Evolutionary conservation across 2,888 invertebrate genomes (phyloP), one percentile per base, ranked within the genome.

Genomic region (Hermodice carunculata): DNA sequence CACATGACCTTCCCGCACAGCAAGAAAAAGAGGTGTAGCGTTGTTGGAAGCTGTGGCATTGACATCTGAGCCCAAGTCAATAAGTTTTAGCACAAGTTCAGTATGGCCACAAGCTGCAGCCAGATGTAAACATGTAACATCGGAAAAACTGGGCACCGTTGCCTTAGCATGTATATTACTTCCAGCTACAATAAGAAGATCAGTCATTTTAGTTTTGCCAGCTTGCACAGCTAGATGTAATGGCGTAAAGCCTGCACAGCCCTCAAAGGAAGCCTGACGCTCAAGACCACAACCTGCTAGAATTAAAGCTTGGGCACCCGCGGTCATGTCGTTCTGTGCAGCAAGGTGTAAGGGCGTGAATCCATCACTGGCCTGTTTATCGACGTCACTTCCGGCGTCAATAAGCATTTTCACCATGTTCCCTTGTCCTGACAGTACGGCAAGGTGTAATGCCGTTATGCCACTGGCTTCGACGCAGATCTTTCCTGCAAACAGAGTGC

Each of bases 291-390:
- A 62, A n/a, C 52, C 57, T 22, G 64, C 62, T 2, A 48, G 49
- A 8, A 70, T 14, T 19, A 71, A 54, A 17, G 67, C 22, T 22
- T 49, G 31, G 8, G 61, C 67, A 17, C 60, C 59, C n/a, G 17
- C 57, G 11, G 51, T 44, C 5, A 49, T 28, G 6, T 65, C 69
- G 29, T 70, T 71, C 58, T 71, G 71, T 8, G 69, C 60, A 19
- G 71, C 71, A 54, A 71, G 57, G 59, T 71, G 71, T 24, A 71
- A 60, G 17, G 69, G 70, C 3, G 69, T 48, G 54, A 71, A 71
- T 6, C 71, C 71, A 22, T 70, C 65, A 14, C 64, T 61, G n/a
- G 69, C 69, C 48, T 62, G 61, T n/a, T 37, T 48, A 48, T 71
- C 62, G 40, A 71, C 57, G 37, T 51, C 48, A 19, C 51, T 59